Evolutionary conservation across 2,113 vertebrate genomes (phyloP).

Genomic region (Haemorhous mexicanus): DNA sequence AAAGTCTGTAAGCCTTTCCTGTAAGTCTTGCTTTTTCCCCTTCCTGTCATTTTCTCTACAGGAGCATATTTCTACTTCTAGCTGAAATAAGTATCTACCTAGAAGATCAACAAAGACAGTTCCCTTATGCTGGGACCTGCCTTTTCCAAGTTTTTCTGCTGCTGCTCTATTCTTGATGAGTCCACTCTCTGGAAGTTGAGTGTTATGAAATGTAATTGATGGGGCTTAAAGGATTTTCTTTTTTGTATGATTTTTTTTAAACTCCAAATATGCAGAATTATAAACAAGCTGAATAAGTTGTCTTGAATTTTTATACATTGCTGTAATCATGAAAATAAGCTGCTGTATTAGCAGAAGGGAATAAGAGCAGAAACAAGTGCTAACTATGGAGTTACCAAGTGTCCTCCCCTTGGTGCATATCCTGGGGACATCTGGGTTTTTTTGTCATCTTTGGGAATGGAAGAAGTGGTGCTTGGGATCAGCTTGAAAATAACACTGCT

Average conservation of each 20-base stretch:
- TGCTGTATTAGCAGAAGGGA: neutral
- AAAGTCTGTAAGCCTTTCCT: neutral
- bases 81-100: neutral
- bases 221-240: neutral
- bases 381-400: neutral
- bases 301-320: neutral
- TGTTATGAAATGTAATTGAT: neutral
- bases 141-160: neutral
- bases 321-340: neutral
- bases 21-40: neutral
- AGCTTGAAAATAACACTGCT: neutral
- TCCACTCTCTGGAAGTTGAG: neutral
- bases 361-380: neutral
- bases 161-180: neutral
- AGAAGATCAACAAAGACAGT: neutral
- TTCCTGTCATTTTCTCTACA: neutral
- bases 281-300: neutral
- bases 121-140: neutral
- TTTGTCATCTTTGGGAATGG: neutral
- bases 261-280: neutral
- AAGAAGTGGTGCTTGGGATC: neutral
- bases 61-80: neutral
- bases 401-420: fast-evolving
- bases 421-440: neutral
- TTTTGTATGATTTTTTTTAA: neutral